These are phyloP conservation scores for Andrena minutula DNA, from an alignment of 2,888 invertebrate genomes.

Conservation along the genomic window DNA sequence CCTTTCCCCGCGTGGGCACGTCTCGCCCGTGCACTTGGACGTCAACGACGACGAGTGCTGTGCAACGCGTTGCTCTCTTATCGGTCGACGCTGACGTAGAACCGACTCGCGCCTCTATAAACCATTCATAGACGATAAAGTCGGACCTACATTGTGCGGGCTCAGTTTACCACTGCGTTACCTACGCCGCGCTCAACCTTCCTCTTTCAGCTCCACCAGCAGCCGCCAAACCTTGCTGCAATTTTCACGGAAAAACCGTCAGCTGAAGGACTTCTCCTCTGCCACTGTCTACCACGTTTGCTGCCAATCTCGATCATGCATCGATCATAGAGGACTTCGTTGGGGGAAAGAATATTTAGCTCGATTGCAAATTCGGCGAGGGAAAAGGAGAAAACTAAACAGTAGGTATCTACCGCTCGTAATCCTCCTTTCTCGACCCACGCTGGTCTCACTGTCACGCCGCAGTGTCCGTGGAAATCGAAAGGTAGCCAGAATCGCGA, in stretches of 20 bases:
- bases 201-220: not conserved
- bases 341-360: no score
- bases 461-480: not conserved
- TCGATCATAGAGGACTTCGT: no score
- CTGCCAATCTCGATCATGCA: no score
- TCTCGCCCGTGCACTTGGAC: slow-evolving; percentile 69
- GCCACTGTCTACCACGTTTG: no score
- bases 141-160: slow-evolving; percentile 48
- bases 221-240: not conserved
- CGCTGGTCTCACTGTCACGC: not conserved
- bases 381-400: no score
- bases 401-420: no score
- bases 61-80: slow-evolving; percentile 63
- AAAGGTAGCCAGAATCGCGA: not conserved
- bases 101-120: slow-evolving; percentile 58
- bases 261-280: no score
- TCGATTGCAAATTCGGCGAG: no score
- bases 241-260: not conserved
- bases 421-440: not conserved
- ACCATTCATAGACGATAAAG: slow-evolving; percentile 74
- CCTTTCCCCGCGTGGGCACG: slow-evolving; percentile 44
- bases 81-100: slow-evolving; percentile 74
- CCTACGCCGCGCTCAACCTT: not conserved
- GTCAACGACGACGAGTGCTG: slow-evolving; percentile 67
- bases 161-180: slow-evolving; percentile 61